Percentiles rank a stretch among this genome's conserved stretches.
Conservation (phyloP, 2,113 vertebrate species). For the Nicator chloris region DNA sequence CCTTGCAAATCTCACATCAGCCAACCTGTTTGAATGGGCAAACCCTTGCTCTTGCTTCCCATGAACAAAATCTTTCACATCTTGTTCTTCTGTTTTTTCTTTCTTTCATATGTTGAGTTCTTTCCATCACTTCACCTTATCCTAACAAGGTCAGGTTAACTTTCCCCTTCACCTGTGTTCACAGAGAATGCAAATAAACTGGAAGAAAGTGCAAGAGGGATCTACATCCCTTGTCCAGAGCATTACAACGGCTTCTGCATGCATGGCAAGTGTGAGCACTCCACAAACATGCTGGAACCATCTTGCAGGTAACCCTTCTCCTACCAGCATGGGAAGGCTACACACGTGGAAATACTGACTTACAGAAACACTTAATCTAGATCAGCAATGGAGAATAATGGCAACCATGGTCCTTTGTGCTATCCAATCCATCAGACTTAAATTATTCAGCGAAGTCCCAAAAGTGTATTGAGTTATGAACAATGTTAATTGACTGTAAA, state of each 20-base stretch:
- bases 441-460: not conserved
- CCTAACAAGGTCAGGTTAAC: not conserved
- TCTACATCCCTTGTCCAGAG: conserved; percentile 94
- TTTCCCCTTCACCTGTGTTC: conserved; percentile 55
- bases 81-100: conserved; percentile 4
- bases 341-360: not conserved
- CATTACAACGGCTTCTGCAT: conserved; percentile 94
- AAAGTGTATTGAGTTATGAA: not conserved
- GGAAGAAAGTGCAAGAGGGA: conserved; percentile 84
- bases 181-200: conserved; percentile 86
- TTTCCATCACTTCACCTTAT: not conserved
- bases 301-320: conserved; percentile 89
- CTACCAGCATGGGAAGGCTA: not conserved
- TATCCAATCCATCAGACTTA: not conserved
- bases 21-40: not conserved
- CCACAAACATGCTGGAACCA: conserved; percentile 85
- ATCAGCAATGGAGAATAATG: not conserved
- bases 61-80: not conserved
- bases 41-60: not conserved
- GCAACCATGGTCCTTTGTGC: not conserved
- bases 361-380: not conserved
- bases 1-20: not conserved
- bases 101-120: not conserved
- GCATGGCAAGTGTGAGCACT: conserved; percentile 96
- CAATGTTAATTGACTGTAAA: not conserved